phyloP scores from a whole-genome alignment of 2,113 vertebrate genomes.

The Neodontobutis hainanensis region DNA sequence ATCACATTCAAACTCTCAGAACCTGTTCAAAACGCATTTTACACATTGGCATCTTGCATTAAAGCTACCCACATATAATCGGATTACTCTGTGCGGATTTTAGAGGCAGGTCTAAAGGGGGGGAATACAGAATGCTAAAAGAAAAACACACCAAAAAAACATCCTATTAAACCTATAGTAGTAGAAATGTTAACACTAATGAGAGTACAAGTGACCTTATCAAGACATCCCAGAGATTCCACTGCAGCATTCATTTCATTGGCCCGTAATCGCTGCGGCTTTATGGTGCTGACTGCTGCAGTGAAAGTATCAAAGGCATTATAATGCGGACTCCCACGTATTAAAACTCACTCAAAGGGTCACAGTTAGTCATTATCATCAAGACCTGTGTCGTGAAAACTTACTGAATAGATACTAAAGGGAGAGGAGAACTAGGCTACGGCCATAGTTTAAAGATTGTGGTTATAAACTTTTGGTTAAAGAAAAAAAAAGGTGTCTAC shows the following conservation, averaged over 20 bases:
- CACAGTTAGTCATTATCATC: constrained; percentile 44
- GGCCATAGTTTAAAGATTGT: neutral
- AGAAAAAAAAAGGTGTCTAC: too few species aligned
- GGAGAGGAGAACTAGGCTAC: neutral
- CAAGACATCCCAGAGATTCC: neutral
- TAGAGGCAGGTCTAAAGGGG: too few species aligned
- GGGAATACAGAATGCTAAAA: neutral
- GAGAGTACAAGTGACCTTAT: constrained; percentile 10
- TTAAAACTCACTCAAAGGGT: constrained; percentile 43
- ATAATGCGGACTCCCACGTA: constrained; percentile 40
- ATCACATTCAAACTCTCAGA: too few species aligned
- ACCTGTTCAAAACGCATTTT: too few species aligned
- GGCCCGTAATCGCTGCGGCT: constrained; percentile 2
- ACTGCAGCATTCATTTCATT: constrained; percentile 5
- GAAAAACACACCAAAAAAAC: neutral
- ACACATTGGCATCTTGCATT: too few species aligned
- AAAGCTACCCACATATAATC: too few species aligned
- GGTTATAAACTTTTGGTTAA: too few species aligned
- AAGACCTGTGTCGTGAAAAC: constrained; percentile 17
- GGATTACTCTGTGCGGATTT: too few species aligned
- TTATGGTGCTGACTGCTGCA: constrained; percentile 6
- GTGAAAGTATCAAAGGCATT: constrained; percentile 28
- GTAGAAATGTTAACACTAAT: neutral
- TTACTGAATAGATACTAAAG: constrained; percentile 1
- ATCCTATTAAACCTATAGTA: neutral